A percentile compares a stretch with the other conserved stretches of the same genome.
Conservation (phyloP, 2,797 vertebrate species). For the Lagorchestes hirsutus region DNA sequence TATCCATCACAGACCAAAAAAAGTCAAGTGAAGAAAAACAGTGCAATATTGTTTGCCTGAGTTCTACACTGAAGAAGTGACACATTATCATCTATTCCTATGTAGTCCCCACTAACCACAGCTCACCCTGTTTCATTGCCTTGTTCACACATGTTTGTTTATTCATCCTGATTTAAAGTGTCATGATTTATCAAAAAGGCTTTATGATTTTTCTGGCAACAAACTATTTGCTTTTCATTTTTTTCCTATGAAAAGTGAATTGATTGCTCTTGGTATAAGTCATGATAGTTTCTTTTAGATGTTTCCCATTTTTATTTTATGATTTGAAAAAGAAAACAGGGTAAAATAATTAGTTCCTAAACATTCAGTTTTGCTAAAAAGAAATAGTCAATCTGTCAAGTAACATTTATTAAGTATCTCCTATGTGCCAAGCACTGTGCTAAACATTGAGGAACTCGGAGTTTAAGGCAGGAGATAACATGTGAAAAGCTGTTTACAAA, state of each 20-base stretch:
- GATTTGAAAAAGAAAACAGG: slow-evolving; percentile 32
- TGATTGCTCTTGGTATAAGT: slow-evolving; percentile 19
- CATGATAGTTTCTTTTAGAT: slow-evolving; percentile 16
- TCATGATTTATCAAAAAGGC: slow-evolving; percentile 61
- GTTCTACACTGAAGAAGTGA: slow-evolving; percentile 52
- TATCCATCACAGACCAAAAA: slow-evolving; percentile 82
- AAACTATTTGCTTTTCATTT: slow-evolving; percentile 50
- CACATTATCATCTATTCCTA: neutral
- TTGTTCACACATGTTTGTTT: neutral
- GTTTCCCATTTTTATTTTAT: slow-evolving; percentile 13
- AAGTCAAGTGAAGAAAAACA: slow-evolving; percentile 67
- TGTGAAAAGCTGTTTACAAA: too few relatives aligned
- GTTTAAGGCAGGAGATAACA: too few relatives aligned
- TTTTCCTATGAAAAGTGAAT: slow-evolving; percentile 59
- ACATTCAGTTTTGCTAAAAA: slow-evolving; percentile 5
- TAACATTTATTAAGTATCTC: too few relatives aligned
- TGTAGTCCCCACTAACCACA: slow-evolving; percentile 7
- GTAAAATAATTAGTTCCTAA: neutral
- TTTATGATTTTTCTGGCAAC: slow-evolving; percentile 60
- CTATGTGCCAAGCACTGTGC: too few relatives aligned
- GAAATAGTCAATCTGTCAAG: neutral
- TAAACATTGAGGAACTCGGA: too few relatives aligned
- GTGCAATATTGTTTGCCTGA: slow-evolving; percentile 61
- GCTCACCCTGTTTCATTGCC: slow-evolving; percentile 23
- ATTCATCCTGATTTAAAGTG: neutral